Percentiles rank a stretch among this genome's conserved stretches.
These are phyloP conservation scores for Oplegnathus fasciatus DNA, from an alignment of 2,113 vertebrate genomes.

Conservation along the genomic window DNA sequence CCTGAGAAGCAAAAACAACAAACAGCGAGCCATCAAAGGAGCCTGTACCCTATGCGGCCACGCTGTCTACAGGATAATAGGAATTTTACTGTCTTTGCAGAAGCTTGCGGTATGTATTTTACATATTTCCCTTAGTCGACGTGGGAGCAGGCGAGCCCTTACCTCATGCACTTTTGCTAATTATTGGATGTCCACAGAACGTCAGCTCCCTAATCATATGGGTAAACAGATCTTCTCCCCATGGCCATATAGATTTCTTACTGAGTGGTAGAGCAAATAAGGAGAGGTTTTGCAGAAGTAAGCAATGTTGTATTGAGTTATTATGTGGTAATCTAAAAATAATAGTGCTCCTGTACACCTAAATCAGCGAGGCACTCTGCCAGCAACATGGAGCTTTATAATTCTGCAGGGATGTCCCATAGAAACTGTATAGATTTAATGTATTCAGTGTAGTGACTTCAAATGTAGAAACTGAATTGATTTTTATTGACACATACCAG, in stretches of 20 bases:
- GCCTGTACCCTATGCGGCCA: conserved; percentile 38
- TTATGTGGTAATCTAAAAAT: conserved; percentile 37
- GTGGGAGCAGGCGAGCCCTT: not conserved
- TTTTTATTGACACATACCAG: not conserved
- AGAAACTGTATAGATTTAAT: not conserved
- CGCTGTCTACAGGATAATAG: conserved; percentile 59
- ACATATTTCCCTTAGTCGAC: conserved; percentile 16
- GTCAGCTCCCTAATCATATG: conserved; percentile 33
- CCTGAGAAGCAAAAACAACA: conserved; percentile 60
- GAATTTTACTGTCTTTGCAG: conserved; percentile 57
- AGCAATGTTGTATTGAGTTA: conserved; percentile 22
- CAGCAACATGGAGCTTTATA: not conserved
- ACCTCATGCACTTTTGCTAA: conserved; percentile 38
- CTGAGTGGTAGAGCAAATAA: conserved; percentile 32
- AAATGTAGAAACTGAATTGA: not conserved
- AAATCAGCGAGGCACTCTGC: not conserved
- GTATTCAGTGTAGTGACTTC: not conserved
- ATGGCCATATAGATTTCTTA: conserved; percentile 33
- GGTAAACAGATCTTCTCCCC: conserved; percentile 42
- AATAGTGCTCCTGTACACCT: not conserved
- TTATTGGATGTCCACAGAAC: conserved; percentile 39
- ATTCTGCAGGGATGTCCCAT: not conserved
- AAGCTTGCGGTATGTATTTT: conserved; percentile 45
- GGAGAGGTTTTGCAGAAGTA: conserved; percentile 45
- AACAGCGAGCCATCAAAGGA: conserved; percentile 66